These are phyloP conservation scores for Psittacula derbiana DNA, from an alignment of 2,797 vertebrate genomes.

Conservation along the genomic window DNA sequence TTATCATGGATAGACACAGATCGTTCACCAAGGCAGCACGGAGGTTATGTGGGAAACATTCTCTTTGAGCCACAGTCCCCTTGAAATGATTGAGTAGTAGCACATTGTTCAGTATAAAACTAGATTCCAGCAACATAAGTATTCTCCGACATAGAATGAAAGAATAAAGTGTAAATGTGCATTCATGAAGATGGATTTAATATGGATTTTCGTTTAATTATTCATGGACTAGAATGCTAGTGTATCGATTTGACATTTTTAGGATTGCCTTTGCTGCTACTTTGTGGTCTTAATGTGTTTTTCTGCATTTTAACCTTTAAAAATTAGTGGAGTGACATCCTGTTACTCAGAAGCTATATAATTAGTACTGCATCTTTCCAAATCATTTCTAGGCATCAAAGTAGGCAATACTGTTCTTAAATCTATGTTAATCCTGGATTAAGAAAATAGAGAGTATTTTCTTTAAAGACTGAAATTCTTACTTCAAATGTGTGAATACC, in stretches of 20 bases:
- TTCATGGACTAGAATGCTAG: not conserved
- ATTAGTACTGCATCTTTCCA: not conserved
- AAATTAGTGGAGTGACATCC: not conserved
- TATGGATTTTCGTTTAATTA: not conserved
- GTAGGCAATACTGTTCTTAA: not conserved
- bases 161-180: not conserved
- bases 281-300: not conserved
- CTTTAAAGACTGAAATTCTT: not conserved
- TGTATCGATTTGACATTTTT: not conserved
- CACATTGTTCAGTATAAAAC: not conserved
- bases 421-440: not conserved
- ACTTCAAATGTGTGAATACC: not conserved
- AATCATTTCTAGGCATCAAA: not conserved
- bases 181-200: not conserved
- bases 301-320: not conserved
- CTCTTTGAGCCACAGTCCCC: not conserved
- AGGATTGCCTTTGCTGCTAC: not conserved
- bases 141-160: not conserved
- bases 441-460: not conserved
- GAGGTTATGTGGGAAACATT: not conserved
- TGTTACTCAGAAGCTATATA: not conserved
- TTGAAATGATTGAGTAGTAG: not conserved
- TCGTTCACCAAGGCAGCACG: not conserved
- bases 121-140: not conserved
- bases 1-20: accelerated